phyloP scores from a whole-genome alignment of 1,140 invertebrate genomes.

The Penaeus japonicus region DNA sequence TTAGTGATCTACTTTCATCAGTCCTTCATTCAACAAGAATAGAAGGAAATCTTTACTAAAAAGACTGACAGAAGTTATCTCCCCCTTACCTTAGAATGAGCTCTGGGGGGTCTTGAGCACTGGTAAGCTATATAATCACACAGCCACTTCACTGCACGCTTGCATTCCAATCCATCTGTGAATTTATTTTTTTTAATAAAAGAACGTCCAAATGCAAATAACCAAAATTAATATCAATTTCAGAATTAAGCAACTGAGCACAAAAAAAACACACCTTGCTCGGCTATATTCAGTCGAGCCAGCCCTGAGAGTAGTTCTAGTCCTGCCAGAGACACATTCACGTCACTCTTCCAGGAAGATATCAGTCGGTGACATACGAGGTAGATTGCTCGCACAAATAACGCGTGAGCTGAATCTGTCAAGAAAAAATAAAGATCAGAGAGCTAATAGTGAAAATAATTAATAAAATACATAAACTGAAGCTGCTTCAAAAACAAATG shows the following conservation, averaged over 20 bases:
- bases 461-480: too few species aligned
- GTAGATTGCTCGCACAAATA: constrained; percentile 75
- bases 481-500: too few species aligned
- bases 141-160: constrained; percentile 95
- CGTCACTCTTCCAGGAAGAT: constrained; percentile 93
- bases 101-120: constrained; percentile 92
- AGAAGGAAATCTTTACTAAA: not conserved
- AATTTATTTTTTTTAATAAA: constrained; percentile 3
- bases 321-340: constrained; percentile 93
- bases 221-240: not conserved
- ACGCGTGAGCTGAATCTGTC: constrained; percentile 47
- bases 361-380: constrained; percentile 93
- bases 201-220: not conserved
- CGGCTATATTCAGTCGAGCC: constrained; percentile 83
- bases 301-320: constrained; percentile 89
- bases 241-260: too few species aligned
- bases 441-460: not conserved
- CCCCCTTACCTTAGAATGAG: constrained; percentile 79
- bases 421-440: not conserved
- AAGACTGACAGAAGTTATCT: not conserved
- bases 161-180: constrained; percentile 83
- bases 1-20: not conserved
- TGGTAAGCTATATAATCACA: constrained; percentile 97
- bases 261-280: constrained; percentile 74
- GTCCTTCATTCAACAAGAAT: not conserved